Evolutionary conservation across 2,888 invertebrate genomes (phyloP), one percentile per base, ranked within the genome.

Genomic region (Caenorhabditis wallacei): DNA sequence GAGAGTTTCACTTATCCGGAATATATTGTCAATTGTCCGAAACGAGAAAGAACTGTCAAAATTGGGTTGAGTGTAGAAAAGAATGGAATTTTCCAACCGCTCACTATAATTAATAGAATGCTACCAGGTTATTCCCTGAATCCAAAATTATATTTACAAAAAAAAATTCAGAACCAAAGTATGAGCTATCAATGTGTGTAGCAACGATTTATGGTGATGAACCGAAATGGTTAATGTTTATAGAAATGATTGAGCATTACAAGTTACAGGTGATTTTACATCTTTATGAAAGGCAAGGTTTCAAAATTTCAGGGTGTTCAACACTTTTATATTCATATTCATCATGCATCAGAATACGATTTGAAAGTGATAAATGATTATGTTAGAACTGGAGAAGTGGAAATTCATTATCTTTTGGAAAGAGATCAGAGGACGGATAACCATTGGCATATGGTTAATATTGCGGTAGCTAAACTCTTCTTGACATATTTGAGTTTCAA

Each of bases 211-310:
- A 59, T 63, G 78, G 78, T 7, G 8, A n/a, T 1, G 78, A 78
- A 11, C 56, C 78, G 10, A 78, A 78, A 43, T 78, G 78, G 78
- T 37, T 78, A 35, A 3, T 54, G 26, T 48, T 78, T 40, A 48
- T 46, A n/a, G 78, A 78, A 30, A 54, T 64, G 37, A 56, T 78
- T n/a, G 78, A 78, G n/a, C 78, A 78, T 22, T 78, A 54, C n/a
- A 78, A 78, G 43, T 46, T 78, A 30, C 78, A 78, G 66, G 66
- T 66, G n/a, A n/a, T 16, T 48, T 48, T 57, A 30, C 18, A 11
- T 57, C 7, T 7, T 37, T 37, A 37, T 7, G 7, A 37, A 37
- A 37, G 37, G 4, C 37, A 37, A 37, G 37, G 37, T 37, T 37
- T 37, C 37, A 37, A 13, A 8, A 5, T 8, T 46, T 46, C 30